Conservation (phyloP, 2,113 vertebrate species). For the Amphiprion percula region DNA sequence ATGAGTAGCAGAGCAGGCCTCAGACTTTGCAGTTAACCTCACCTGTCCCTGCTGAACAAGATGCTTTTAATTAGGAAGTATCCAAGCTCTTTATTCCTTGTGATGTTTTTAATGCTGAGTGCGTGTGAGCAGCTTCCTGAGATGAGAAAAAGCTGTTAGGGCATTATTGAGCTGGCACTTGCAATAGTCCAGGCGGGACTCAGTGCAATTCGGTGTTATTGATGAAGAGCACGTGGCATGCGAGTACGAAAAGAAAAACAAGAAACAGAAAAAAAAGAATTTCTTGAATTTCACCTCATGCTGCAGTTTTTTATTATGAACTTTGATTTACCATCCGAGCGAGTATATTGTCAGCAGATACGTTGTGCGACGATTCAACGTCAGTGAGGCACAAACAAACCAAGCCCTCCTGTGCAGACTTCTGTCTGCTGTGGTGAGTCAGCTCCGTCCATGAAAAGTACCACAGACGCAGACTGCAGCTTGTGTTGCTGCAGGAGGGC, state of each 20-base stretch:
- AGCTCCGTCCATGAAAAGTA: constrained; percentile 59
- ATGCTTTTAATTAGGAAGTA: constrained; percentile 44
- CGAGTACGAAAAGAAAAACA: constrained; percentile 17
- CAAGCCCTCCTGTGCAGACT: constrained; percentile 45
- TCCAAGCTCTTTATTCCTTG: not conserved
- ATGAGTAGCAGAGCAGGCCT: not conserved
- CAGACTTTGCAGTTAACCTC: not conserved
- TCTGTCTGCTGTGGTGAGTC: constrained; percentile 76
- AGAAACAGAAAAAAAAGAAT: not conserved
- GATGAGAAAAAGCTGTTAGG: constrained; percentile 22
- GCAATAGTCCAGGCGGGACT: constrained; percentile 19
- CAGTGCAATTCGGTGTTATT: constrained; percentile 40
- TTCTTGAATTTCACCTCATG: not conserved
- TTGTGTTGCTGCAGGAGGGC: constrained; percentile 53
- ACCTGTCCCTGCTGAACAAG: not conserved
- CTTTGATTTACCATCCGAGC: constrained; percentile 14
- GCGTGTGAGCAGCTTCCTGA: constrained; percentile 11
- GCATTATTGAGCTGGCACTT: constrained; percentile 36
- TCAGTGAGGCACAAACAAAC: constrained; percentile 46
- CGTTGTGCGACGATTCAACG: constrained; percentile 45
- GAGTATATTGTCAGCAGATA: constrained; percentile 35
- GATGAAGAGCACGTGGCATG: constrained; percentile 37
- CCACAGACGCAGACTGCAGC: constrained; percentile 45
- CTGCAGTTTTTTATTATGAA: not conserved
- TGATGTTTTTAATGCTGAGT: constrained; percentile 22